Percentiles rank a stretch among this genome's conserved stretches.
Evolutionary conservation across 2,113 vertebrate genomes (phyloP).

Genomic region (Thalassarche chlororhynchos): DNA sequence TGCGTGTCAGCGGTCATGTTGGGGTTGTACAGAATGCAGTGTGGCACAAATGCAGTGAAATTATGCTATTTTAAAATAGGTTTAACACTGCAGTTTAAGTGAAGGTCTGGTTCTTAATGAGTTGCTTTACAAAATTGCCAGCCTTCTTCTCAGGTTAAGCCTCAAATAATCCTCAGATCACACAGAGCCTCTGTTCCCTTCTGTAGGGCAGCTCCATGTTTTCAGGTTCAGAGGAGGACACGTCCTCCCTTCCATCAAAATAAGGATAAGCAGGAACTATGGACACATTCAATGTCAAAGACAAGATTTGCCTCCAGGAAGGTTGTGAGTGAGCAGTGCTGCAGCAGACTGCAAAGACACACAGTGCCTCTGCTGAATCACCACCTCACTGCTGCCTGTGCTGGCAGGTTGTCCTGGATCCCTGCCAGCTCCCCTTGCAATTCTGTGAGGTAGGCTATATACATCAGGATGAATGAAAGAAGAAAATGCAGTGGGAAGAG

Average conservation of each 20-base stretch:
- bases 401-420: not conserved
- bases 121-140: not conserved
- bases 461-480: not conserved
- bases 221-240: not conserved
- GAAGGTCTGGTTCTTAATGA: not conserved
- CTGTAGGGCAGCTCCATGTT: not conserved
- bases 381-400: not conserved
- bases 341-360: not conserved
- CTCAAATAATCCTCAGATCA: not conserved
- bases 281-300: not conserved
- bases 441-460: not conserved
- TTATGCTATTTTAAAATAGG: not conserved
- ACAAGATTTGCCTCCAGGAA: not conserved
- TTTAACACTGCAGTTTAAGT: not conserved
- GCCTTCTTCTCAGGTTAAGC: not conserved
- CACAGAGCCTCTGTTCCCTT: not conserved
- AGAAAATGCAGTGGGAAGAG: not conserved
- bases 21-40: not conserved
- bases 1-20: not conserved
- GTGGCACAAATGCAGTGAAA: not conserved
- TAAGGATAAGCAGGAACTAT: not conserved
- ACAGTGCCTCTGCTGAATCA: slow-evolving; percentile 54
- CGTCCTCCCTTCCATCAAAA: not conserved
- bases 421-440: not conserved
- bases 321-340: not conserved